Evolutionary conservation across 2,888 invertebrate genomes (phyloP), one percentile per base, ranked within the genome.

Genomic region (Apotomis betuletana): DNA sequence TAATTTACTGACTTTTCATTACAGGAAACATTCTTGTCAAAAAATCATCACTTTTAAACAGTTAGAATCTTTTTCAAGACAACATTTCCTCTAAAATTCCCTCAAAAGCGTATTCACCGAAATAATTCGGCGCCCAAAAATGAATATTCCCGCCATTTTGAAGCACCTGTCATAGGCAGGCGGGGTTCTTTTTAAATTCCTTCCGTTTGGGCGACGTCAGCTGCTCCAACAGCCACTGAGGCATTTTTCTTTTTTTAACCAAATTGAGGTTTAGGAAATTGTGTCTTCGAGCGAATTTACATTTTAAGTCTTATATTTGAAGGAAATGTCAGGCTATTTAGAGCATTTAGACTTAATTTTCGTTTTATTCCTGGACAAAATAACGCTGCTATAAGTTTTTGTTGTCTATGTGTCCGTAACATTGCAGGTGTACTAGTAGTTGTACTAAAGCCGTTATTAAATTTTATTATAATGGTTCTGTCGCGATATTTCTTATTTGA

Each of bases 161-260:
- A 75, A 76, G 77, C 86, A 85, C 84, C 82, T 86, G 85, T 85
- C 85, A 82, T 76, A 79, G 81, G 82, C 84, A 82, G 79, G 79
- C 81, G 82, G 83, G 76, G 77, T 75, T 79, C 77, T 75, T 77
- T 75, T 76, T 69, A 74, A 74, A 74, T 74, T 67, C 62, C 61
- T 67, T 72, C 69, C 71, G 69, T 69, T 74, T 59, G 59, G 46
- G 36, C 54, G 72, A 67, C 67, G 74, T 63, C 74, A 74, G 61
- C 52, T 72, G 74, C 13, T 44, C 9, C 10, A 49, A 38, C 69
- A 52, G 69, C 69, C 57, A 49, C 4, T 41, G 51, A 60, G 55
- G 54, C 52, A 46, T 55, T 67, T 41, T 41, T 44, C n/a, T 44
- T 12, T 55, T 41, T 63, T 55, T 49, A 49, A 65, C 61, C 58